Evolutionary conservation across 2,797 vertebrate genomes (phyloP), one percentile per base, ranked within the genome.

Genomic region (Acestrorhynchus altus): DNA sequence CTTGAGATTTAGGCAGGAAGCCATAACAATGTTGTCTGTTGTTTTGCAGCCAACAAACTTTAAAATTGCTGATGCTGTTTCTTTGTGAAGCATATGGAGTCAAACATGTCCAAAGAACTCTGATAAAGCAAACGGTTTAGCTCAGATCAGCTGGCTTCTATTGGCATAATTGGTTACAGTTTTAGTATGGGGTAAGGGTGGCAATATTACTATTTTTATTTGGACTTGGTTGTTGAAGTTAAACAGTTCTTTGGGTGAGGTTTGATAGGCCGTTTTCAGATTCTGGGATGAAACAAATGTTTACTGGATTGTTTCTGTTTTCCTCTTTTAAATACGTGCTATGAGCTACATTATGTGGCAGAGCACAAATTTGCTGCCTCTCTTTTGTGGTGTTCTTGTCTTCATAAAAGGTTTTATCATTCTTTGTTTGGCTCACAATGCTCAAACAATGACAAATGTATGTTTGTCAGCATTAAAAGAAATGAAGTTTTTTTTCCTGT

Each of bases 401-500:
- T 76, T 81, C 74, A 71, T 84, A 71, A 80, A 78, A 71, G 71
- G 59, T 69, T 82, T 86, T 80, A 71, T 72, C 66, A 81, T 78
- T 82, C n/a, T 74, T 54, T 68, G 51, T 57, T 61, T 80, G 54
- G 24, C 59, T 57, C 35, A 31, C 74, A 68, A 76, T 57, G 72
- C 56, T 68, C 61, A 18, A 80, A 83, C 85, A 83, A 78, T 79
- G 79, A 81, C 77, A 82, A 83, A 80, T 82, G 72, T 70, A 77
- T 65, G 81, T 74, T 78, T 78, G 80, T 68, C 44, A 71, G 74
- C 79, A 77, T 83, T 78, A 81, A 79, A 79, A 79, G 70, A 73
- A 72, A 78, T 74, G 26, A 82, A 80, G 71, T 82, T 81, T 86
- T 80, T 87, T 83, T 83, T 61, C 40, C 64, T 72, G 65, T 84